These are phyloP conservation scores for Conops quadrifasciatus DNA, from an alignment of 2,888 invertebrate genomes.

Conservation along the genomic window DNA sequence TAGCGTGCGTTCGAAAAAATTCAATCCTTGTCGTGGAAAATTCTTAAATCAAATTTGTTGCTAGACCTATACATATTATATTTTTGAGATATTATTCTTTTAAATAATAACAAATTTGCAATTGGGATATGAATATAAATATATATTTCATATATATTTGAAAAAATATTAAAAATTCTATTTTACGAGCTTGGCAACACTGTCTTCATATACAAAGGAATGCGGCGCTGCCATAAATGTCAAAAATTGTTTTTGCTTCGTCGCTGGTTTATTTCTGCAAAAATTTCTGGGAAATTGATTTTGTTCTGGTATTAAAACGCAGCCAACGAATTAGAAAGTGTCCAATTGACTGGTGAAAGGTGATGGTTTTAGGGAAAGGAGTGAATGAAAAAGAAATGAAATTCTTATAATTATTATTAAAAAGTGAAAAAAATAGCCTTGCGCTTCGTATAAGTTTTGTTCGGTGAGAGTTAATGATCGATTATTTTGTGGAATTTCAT, in stretches of 20 bases:
- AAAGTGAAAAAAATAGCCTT: neutral
- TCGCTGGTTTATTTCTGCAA: constrained; percentile 17
- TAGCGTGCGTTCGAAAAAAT: too few relatives aligned
- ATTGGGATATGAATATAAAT: neutral
- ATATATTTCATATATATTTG: too few relatives aligned
- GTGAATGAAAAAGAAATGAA: constrained; percentile 16
- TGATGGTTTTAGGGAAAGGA: constrained; percentile 10
- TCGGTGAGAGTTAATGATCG: too few relatives aligned
- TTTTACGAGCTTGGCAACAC: neutral
- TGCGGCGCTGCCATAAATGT: constrained; percentile 18
- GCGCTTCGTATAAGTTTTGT: too few relatives aligned
- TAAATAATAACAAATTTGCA: neutral
- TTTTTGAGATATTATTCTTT: neutral
- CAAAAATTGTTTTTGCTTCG: constrained; percentile 16
- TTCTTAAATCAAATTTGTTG: neutral
- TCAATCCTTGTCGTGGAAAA: neutral
- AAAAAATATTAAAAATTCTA: neutral
- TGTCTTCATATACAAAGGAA: neutral
- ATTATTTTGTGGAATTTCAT: too few relatives aligned
- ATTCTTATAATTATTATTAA: neutral
- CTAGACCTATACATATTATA: neutral
- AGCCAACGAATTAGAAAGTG: constrained; percentile 22
- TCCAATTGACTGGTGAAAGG: constrained; percentile 12
- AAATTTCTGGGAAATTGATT: constrained; percentile 7
- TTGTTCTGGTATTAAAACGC: constrained; percentile 15